phyloP scores from a whole-genome alignment of 1,140 invertebrate genomes.

The Drosophila prosaltans region DNA sequence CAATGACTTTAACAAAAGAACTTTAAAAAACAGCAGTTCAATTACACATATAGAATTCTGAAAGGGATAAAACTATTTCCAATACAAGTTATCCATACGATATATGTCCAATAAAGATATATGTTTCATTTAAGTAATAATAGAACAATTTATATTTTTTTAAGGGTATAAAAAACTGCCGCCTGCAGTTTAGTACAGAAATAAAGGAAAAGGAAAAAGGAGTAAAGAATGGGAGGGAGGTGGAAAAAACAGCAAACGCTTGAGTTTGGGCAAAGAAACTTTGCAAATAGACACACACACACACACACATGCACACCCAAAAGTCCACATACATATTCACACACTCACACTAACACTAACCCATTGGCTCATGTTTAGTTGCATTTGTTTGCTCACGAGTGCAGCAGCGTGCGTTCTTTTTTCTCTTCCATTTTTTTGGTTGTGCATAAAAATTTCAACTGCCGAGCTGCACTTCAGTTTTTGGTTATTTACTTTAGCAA shows the following conservation, averaged over 20 bases:
- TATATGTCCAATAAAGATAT: too few relatives aligned
- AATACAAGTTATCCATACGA: too few relatives aligned
- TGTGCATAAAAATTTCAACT: slow-evolving; percentile 57
- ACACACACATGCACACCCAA: slow-evolving; percentile 29
- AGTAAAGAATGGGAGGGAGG: neutral
- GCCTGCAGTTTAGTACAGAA: slow-evolving; percentile 4
- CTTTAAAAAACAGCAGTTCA: too few relatives aligned
- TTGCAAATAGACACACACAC: slow-evolving; percentile 50
- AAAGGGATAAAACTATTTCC: too few relatives aligned
- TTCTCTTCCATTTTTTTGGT: slow-evolving; percentile 16
- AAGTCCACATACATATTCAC: slow-evolving; percentile 1
- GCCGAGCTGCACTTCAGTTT: slow-evolving; percentile 51
- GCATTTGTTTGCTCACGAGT: slow-evolving; percentile 54
- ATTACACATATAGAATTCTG: too few relatives aligned
- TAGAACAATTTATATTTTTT: neutral
- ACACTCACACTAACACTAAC: slow-evolving; percentile 21
- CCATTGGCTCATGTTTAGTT: slow-evolving; percentile 27
- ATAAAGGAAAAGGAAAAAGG: neutral
- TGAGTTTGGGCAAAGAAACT: slow-evolving; percentile 57
- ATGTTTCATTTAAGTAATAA: too few relatives aligned
- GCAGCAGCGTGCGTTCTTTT: slow-evolving; percentile 33
- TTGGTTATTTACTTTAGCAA: slow-evolving; percentile 59
- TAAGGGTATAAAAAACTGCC: slow-evolving; percentile 7
- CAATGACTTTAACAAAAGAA: too few relatives aligned
- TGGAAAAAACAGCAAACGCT: slow-evolving; percentile 38